Evolutionary conservation across 2,888 invertebrate genomes (phyloP).

Genomic region (Thysanoteuthis rhombus): DNA sequence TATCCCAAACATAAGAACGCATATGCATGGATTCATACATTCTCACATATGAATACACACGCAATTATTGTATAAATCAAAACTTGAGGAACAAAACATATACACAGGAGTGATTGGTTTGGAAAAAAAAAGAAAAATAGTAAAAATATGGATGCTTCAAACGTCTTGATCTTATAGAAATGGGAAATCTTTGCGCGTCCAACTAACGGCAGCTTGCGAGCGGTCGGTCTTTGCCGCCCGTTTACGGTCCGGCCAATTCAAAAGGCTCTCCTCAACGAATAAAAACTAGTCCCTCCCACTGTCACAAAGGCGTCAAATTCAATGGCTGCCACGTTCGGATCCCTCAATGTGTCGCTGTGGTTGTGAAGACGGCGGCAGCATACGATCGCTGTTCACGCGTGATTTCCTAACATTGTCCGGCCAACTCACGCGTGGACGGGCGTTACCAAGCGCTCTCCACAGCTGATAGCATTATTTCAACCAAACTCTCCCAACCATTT

Average conservation of each 20-base stretch:
- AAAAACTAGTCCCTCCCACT: neutral
- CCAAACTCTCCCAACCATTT: neutral
- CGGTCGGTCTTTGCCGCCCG: neutral
- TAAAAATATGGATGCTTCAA: neutral
- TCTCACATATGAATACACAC: neutral
- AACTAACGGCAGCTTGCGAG: neutral
- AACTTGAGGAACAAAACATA: neutral
- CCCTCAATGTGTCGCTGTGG: neutral
- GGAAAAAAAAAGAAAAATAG: neutral
- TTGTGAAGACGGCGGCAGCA: neutral
- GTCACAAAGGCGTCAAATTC: slow-evolving; percentile 12
- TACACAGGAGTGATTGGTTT: neutral
- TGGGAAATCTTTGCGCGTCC: neutral
- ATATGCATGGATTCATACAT: neutral
- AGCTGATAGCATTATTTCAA: neutral
- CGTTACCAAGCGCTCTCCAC: neutral
- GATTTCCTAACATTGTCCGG: slow-evolving; percentile 12
- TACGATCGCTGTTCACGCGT: slow-evolving; percentile 12
- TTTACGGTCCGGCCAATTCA: neutral
- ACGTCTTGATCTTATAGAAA: neutral
- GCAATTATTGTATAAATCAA: neutral
- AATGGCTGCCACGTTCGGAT: neutral
- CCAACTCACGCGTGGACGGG: slow-evolving; percentile 12
- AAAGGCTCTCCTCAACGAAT: neutral
- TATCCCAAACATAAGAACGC: no score